Base-by-base conservation (phyloP, 2,113 vertebrate species). In the Rhegmatorhina hoffmannsi region DNA sequence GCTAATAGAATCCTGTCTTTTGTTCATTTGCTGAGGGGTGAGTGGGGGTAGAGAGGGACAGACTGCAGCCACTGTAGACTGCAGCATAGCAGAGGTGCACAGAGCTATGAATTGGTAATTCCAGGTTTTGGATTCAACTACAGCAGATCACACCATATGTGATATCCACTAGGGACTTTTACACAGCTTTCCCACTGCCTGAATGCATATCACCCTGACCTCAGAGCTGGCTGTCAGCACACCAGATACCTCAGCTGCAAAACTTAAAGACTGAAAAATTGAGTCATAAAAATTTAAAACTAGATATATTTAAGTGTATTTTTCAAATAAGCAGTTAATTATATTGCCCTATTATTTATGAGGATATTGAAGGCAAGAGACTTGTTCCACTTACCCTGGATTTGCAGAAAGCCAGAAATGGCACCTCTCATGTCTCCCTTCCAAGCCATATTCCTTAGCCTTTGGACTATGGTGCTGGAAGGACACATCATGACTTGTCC, bases 201-300 rank as follows among this genome's bases (percentile, higher is more conserved):
- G 38, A 60, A 19, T 1, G 1, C 0, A 0, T 47, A 47, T 28
- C 60, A 28, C 8, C 21, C 53, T 49, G 38, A 75, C 75, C 70
- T 49, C 75, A 63, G 36, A 55, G 64, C 36, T n/a, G 46, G 18
- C 60, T 53, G 70, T n/a, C 60, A 49, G 60, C 33, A 34, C 15
- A 46, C 14, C n/a, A 67, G 21, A 15, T 33, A 73, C 11, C 14
- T 59, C 82, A 34, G 49, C 53, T 40, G 19, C 44, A 79, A 72
- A 92, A 59, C 9, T 24, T 15, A 49, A n/a, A 34, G 14, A 49
- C 31, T 47, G 44, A 84, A 87, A 82, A 91, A 38, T 0, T 20
- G 31, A 75, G 11, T n/a, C 1, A 3, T 46, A 74, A 59, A 6
- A 46, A 49, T n/a, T 73, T 53, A 24, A 60, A 94, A 50, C 9